These are phyloP conservation scores for Numenius arquata DNA, from an alignment of 2,113 vertebrate species.

Conservation along the genomic window DNA sequence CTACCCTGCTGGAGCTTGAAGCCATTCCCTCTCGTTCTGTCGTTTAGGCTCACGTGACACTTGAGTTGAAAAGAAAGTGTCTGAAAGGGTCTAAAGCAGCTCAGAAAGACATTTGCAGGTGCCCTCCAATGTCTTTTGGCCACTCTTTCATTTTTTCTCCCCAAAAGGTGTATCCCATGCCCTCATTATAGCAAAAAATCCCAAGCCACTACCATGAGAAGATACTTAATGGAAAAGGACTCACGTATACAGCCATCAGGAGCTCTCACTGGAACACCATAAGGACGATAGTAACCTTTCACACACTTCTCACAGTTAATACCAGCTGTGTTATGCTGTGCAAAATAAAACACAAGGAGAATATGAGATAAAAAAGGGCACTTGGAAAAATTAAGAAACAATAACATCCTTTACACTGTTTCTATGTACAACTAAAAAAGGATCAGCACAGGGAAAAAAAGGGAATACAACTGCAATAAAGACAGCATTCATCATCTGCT, in stretches of 20 bases:
- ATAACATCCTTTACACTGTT: not conserved
- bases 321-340: constrained; percentile 91
- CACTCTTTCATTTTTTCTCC: not conserved
- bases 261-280: constrained; percentile 71
- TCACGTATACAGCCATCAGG: constrained; percentile 84
- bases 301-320: constrained; percentile 90
- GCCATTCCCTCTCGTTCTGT: too few relatives aligned
- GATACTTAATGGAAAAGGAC: not conserved
- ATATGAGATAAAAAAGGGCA: not conserved
- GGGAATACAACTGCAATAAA: not conserved
- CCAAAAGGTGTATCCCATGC: not conserved
- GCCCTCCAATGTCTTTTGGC: not conserved
- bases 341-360: constrained; percentile 17
- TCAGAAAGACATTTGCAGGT: not conserved
- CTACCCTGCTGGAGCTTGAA: too few relatives aligned
- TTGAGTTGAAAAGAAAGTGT: not conserved
- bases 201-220: not conserved
- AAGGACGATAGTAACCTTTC: constrained; percentile 84
- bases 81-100: not conserved
- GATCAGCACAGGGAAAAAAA: not conserved
- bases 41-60: not conserved
- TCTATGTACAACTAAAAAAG: not conserved
- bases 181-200: not conserved
- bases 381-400: not conserved
- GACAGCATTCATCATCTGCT: not conserved